These are phyloP conservation scores for Gasterosteus nipponicus DNA, from an alignment of 2,113 vertebrate genomes.

Conservation along the genomic window DNA sequence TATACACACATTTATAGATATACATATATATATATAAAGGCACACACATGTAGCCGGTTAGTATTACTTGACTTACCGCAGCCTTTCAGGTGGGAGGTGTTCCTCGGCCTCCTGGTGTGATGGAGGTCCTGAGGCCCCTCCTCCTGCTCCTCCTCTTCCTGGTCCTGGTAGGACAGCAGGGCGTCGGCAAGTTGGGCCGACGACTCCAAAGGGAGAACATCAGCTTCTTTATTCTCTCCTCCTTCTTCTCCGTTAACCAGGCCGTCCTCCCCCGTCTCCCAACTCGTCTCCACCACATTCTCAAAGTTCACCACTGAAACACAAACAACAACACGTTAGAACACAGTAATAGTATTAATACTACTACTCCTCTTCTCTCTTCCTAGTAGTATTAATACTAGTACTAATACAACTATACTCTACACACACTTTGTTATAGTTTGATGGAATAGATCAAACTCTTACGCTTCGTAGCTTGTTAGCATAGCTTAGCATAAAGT, in stretches of 20 bases:
- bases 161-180: slow-evolving; percentile 84
- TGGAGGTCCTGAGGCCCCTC: slow-evolving; percentile 81
- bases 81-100: slow-evolving; percentile 86
- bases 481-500: too few relatives aligned
- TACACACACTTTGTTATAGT: too few relatives aligned
- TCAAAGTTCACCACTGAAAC: slow-evolving; percentile 93
- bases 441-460: too few relatives aligned
- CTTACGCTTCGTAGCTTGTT: too few relatives aligned
- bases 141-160: slow-evolving; percentile 85
- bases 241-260: slow-evolving; percentile 70
- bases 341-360: background rate
- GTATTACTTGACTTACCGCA: slow-evolving; percentile 82
- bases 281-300: slow-evolving; percentile 91
- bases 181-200: slow-evolving; percentile 88
- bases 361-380: too few relatives aligned
- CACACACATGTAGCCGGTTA: too few relatives aligned
- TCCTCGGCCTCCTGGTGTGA: slow-evolving; percentile 84
- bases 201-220: slow-evolving; percentile 86
- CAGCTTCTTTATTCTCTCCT: slow-evolving; percentile 81
- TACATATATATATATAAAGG: too few relatives aligned
- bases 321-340: slow-evolving; percentile 23
- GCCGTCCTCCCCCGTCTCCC: slow-evolving; percentile 94
- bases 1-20: too few relatives aligned
- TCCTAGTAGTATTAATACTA: background rate
- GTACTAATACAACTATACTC: background rate